Conservation (phyloP, 2,888 invertebrate genomes). For the Rhabditophanes sp. region DNA sequence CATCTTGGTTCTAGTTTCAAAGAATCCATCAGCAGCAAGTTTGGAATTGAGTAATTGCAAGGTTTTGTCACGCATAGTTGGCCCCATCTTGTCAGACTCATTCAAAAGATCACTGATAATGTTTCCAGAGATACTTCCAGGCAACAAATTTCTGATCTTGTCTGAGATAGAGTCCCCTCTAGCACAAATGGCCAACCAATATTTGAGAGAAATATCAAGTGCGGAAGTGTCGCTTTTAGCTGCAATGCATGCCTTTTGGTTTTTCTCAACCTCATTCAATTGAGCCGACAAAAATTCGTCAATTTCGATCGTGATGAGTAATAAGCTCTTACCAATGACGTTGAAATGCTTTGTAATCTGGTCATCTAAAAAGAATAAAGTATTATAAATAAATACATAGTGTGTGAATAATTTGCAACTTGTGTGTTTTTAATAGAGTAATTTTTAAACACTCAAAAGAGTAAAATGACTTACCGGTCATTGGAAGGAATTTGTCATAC, state of each 20-base stretch:
- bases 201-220: constrained; percentile 9
- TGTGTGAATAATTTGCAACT: too few species aligned
- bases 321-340: constrained; percentile 22
- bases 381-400: not conserved
- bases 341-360: too few species aligned
- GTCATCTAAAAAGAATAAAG: constrained; percentile 5
- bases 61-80: constrained; percentile 50
- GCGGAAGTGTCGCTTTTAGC: constrained; percentile 5
- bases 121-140: constrained; percentile 61
- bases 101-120: constrained; percentile 59
- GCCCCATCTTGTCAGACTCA: constrained; percentile 50
- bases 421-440: too few species aligned
- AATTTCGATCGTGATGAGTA: constrained; percentile 21
- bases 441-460: too few species aligned
- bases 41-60: constrained; percentile 70
- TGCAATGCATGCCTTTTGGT: constrained; percentile 7
- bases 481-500: constrained; percentile 51
- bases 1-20: constrained; percentile 12
- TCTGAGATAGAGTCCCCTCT: constrained; percentile 26
- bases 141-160: constrained; percentile 52
- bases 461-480: too few species aligned
- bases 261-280: constrained; percentile 12
- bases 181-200: constrained; percentile 18
- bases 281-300: constrained; percentile 24
- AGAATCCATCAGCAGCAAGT: constrained; percentile 48